These are phyloP conservation scores for Lapara coniferarum DNA, from an alignment of 2,888 invertebrate genomes.

Conservation along the genomic window DNA sequence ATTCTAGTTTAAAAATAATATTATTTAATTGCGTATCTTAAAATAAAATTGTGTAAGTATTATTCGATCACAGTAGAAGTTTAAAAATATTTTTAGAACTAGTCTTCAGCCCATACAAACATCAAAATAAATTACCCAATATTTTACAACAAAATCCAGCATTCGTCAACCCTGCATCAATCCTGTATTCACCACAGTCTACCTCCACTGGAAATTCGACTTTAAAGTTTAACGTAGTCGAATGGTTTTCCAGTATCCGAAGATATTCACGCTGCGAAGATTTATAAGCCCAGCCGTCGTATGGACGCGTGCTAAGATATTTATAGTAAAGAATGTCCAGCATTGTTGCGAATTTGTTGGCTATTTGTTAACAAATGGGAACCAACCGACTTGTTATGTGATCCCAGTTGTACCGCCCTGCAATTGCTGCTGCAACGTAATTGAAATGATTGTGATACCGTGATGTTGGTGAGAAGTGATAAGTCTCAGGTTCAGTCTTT, in stretches of 20 bases:
- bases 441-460: too few species aligned
- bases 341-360: constrained; percentile 67
- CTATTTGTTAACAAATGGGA: constrained; percentile 50
- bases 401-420: background rate
- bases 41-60: background rate
- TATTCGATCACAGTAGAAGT: background rate
- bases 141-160: constrained; percentile 26
- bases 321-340: constrained; percentile 57
- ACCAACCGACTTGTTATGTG: constrained; percentile 22
- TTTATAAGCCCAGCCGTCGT: constrained; percentile 53
- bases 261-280: constrained; percentile 47
- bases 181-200: too few species aligned
- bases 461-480: background rate
- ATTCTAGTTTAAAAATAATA: too few species aligned
- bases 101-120: background rate
- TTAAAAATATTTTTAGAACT: background rate
- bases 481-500: too few species aligned
- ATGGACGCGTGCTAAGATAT: constrained; percentile 58
- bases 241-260: constrained; percentile 26
- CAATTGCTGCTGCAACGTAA: background rate
- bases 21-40: too few species aligned
- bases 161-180: constrained; percentile 15
- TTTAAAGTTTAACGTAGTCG: background rate
- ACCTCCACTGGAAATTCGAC: background rate
- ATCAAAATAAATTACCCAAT: constrained; percentile 11